Percentiles rank a stretch among this genome's conserved stretches.
Conservation (phyloP, 2,113 vertebrate species). For the Cromileptes altivelis region DNA sequence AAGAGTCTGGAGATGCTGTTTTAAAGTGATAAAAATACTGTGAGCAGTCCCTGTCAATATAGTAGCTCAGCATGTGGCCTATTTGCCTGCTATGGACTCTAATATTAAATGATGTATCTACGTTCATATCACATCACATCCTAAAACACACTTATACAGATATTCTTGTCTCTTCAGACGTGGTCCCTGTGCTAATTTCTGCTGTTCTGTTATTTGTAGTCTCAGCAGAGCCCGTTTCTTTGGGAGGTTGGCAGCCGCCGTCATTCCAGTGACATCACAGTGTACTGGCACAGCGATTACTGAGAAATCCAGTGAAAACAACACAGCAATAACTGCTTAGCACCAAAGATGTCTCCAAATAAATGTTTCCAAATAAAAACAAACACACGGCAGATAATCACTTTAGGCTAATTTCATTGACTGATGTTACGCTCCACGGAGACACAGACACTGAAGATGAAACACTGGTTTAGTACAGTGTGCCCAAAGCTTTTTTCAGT, state of each 20-base stretch:
- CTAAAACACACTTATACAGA: not conserved
- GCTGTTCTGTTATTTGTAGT: slow-evolving; percentile 47
- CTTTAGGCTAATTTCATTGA: slow-evolving; percentile 21
- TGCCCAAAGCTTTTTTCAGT: not conserved
- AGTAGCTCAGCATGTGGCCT: not conserved
- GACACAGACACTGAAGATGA: not conserved
- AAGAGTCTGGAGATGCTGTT: too few species aligned
- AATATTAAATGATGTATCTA: not conserved
- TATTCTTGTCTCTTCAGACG: slow-evolving; percentile 30
- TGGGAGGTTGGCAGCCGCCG: slow-evolving; percentile 56
- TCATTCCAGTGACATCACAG: slow-evolving; percentile 56
- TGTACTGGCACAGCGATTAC: slow-evolving; percentile 48
- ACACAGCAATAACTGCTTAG: slow-evolving; percentile 46
- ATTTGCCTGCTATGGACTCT: not conserved
- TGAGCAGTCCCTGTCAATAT: too few species aligned
- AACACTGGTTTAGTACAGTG: not conserved
- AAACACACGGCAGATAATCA: slow-evolving; percentile 57
- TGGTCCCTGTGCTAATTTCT: slow-evolving; percentile 37
- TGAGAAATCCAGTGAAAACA: slow-evolving; percentile 55
- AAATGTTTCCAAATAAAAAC: slow-evolving; percentile 36
- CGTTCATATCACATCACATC: not conserved
- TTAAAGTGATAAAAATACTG: too few species aligned
- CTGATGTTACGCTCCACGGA: not conserved
- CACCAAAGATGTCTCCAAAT: slow-evolving; percentile 42
- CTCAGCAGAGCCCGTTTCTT: not conserved